Evolutionary conservation across 1,140 invertebrate species (phyloP).

Genomic region (Atta cephalotes): DNA sequence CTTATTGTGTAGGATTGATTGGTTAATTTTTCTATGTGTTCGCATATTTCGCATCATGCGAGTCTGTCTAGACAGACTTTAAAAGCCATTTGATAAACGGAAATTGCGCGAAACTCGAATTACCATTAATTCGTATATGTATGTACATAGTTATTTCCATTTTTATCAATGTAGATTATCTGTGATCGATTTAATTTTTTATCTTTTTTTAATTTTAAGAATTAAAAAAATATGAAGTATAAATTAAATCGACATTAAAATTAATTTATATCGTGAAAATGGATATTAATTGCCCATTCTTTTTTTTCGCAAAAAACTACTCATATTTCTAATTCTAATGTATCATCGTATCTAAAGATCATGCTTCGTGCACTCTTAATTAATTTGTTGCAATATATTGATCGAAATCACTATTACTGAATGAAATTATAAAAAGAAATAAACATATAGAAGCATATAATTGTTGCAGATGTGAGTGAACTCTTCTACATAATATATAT

Average conservation of each 20-base stretch:
- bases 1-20: background rate
- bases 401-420: background rate
- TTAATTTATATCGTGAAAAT: too few species aligned
- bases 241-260: too few species aligned
- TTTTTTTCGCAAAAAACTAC: background rate
- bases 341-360: background rate
- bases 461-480: background rate
- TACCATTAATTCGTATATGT: too few species aligned
- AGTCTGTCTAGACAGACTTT: background rate
- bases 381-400: background rate
- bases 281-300: too few species aligned
- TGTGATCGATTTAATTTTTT: too few species aligned
- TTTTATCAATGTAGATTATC: too few species aligned
- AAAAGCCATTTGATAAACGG: background rate
- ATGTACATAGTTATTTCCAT: too few species aligned
- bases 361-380: background rate
- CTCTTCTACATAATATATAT: background rate
- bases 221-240: too few species aligned
- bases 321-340: background rate
- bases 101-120: background rate
- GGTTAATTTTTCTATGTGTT: conserved; percentile 2
- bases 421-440: background rate
- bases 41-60: too few species aligned
- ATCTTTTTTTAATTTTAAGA: too few species aligned
- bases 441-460: background rate